phyloP scores from a whole-genome alignment of 2,113 vertebrate genomes.

The Urocolius indicus region DNA sequence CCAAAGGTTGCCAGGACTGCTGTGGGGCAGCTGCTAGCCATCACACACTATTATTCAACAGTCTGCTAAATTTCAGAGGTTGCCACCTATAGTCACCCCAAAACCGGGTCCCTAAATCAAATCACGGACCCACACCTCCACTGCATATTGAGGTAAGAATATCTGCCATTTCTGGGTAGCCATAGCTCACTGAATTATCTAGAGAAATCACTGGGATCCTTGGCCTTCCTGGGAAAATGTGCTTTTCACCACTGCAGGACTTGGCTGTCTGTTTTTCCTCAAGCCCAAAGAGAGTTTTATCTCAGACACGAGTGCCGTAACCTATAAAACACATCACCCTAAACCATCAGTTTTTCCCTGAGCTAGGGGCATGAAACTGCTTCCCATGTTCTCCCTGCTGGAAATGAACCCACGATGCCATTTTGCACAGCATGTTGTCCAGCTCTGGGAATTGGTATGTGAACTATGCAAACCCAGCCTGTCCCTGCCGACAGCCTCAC shows the following conservation, averaged over 20 bases:
- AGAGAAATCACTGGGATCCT: not conserved
- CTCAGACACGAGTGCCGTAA: not conserved
- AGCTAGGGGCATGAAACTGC: not conserved
- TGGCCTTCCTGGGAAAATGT: not conserved
- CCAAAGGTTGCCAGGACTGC: not conserved
- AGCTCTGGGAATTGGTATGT: not conserved
- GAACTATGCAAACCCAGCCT: not conserved
- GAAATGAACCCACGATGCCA: not conserved
- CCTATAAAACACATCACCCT: not conserved
- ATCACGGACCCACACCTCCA: not conserved
- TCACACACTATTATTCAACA: not conserved
- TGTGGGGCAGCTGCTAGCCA: not conserved
- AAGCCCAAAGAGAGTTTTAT: not conserved
- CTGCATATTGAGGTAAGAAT: not conserved
- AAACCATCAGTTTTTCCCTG: not conserved
- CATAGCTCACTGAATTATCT: not conserved
- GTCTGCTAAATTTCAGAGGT: not conserved
- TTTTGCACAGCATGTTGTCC: slow-evolving; percentile 12
- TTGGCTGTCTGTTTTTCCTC: not conserved
- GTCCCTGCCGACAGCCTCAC: not conserved
- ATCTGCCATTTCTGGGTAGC: not conserved
- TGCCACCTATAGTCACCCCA: not conserved
- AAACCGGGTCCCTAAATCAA: not conserved
- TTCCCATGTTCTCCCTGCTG: not conserved
- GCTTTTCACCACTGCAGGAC: not conserved